A percentile compares a stretch with the other conserved stretches of the same genome.
Conservation (phyloP, 2,888 invertebrate species). For the Drosophila eohydei region DNA sequence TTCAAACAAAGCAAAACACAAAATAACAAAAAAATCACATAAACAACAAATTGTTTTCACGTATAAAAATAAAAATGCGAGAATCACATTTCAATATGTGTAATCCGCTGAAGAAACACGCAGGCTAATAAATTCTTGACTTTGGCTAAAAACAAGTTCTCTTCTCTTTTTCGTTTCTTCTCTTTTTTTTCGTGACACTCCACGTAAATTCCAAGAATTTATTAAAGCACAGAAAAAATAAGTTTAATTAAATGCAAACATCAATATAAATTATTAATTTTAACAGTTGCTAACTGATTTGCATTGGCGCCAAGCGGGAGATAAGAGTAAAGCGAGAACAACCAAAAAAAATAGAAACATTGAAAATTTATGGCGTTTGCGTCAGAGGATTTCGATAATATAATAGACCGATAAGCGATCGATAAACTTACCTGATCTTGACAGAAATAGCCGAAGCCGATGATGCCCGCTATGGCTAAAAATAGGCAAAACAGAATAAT, state of each 20-base stretch:
- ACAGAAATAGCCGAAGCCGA: conserved; percentile 95
- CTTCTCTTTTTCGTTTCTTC: not conserved
- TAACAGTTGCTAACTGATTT: conserved; percentile 59
- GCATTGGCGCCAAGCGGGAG: conserved; percentile 72
- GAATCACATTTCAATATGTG: conserved; percentile 23
- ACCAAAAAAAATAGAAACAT: not conserved
- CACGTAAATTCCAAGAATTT: conserved; percentile 25
- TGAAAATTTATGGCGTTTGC: conserved; percentile 47
- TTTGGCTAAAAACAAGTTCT: conserved; percentile 58
- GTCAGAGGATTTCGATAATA: conserved; percentile 28
- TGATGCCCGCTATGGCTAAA: conserved; percentile 93
- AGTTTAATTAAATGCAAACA: conserved; percentile 62
- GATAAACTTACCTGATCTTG: conserved; percentile 90
- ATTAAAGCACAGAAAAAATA: conserved; percentile 27
- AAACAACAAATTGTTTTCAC: conserved; percentile 46
- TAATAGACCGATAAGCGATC: conserved; percentile 12
- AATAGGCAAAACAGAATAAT: conserved; percentile 92
- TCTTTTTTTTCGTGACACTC: conserved; percentile 6
- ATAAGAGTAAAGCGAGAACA: not conserved
- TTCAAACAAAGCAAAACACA: conserved; percentile 9
- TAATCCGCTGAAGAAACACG: conserved; percentile 51
- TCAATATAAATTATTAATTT: conserved; percentile 67
- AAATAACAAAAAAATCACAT: conserved; percentile 14
- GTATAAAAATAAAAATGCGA: conserved; percentile 18
- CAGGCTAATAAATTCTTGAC: conserved; percentile 49